Conservation (phyloP, 2,797 vertebrate species). For the Clarias fuscus region DNA sequence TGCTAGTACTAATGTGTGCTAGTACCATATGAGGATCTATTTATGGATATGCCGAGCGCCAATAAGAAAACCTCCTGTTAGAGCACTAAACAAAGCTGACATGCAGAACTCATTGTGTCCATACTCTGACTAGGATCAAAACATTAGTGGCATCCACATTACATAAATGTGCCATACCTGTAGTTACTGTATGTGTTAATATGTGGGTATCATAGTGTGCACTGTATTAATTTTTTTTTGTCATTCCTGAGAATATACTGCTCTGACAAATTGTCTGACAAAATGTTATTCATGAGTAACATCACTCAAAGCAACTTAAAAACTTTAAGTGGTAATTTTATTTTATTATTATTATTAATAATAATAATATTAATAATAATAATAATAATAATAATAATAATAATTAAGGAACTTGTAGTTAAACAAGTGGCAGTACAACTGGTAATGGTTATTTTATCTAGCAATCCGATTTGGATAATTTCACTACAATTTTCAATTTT, state of each 20-base stretch:
- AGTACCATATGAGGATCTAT: slow-evolving; percentile 66
- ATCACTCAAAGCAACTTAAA: not conserved
- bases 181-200: not conserved
- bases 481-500: too few relatives aligned
- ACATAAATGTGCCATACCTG: not conserved
- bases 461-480: not conserved
- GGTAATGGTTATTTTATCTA: not conserved
- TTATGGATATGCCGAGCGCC: slow-evolving; percentile 64
- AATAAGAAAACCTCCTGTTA: slow-evolving; percentile 55
- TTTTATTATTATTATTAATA: too few relatives aligned
- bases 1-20: not conserved
- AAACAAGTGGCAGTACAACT: not conserved
- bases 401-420: not conserved
- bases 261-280: not conserved
- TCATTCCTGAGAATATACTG: not conserved
- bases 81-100: slow-evolving; percentile 50
- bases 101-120: not conserved
- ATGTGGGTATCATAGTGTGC: not conserved
- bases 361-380: too few relatives aligned
- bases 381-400: too few relatives aligned
- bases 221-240: not conserved
- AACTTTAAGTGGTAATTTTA: not conserved
- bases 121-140: not conserved
- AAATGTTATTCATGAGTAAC: not conserved
- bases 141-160: not conserved